Base-by-base conservation (phyloP, 1,140 invertebrate genomes). In the Brachionus calyciflorus region DNA sequence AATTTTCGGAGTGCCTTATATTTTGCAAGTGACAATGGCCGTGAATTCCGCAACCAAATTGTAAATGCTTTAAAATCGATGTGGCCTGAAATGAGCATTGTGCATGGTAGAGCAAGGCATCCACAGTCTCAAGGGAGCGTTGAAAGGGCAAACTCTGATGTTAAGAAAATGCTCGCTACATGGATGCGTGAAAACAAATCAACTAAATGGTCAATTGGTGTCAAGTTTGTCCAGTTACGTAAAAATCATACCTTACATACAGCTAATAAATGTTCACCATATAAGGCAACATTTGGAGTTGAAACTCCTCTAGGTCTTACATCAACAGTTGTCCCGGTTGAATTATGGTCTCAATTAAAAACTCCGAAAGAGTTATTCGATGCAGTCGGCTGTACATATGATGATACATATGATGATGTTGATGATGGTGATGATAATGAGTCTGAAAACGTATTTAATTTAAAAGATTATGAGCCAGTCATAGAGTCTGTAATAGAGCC, bases 21-120 rank as follows among this genome's bases (percentile, higher is more conserved):
- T 86, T 44, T 78, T 84, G 26, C 84, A 85, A 68, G 82, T 80
- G 78, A 85, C 68, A 85, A 85, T 76, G 82, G 81, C 21, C 41
- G 80, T 0, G 80, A 85, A 78, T 84, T 85, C 78, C 14, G 14
- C 0, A 21, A 14, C 1, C n/a, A 24, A 40, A 24, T 60, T 17
- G 21, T 60, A 5, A 19, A 3, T 6, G 76, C 41, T 17, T n/a
- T 77, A 9, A 26, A 9, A 9, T 2, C 9, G 0, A 69, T 80
- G 21, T 79, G 78, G 69, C 77, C 78, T 4, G 73, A 79, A 10
- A 17, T 80, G 1, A 78, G 69, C 6, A 77, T 79, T 0, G 79
- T 81, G 17, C 77, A 81, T 73, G 78, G 80, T n/a, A 79, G 79
- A 40, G 76, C 79, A 21, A 33, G 77, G n/a, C 79, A 80, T 78